phyloP scores from a whole-genome alignment of 2,797 vertebrate species.

The Phalanger gymnotis region DNA sequence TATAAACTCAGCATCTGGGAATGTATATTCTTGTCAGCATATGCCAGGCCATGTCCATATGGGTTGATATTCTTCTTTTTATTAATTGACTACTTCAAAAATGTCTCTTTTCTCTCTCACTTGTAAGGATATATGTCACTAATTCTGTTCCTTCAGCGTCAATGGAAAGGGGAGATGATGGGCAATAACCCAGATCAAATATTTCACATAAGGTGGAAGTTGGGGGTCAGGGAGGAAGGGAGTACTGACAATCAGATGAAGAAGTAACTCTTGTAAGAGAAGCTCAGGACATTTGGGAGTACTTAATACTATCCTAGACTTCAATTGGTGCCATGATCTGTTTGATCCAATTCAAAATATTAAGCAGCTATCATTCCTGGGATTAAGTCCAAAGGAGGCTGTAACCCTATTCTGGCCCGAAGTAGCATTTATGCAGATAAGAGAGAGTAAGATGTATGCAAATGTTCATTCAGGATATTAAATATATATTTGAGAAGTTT shows the following conservation, averaged over 20 bases:
- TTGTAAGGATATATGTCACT: neutral
- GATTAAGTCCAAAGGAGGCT: neutral
- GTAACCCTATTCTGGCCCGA: neutral
- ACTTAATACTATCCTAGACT: neutral
- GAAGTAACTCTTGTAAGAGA: neutral
- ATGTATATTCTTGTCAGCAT: neutral
- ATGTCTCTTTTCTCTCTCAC: neutral
- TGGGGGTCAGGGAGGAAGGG: fast-evolving
- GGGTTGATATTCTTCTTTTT: neutral
- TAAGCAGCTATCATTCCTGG: neutral
- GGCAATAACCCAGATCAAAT: neutral
- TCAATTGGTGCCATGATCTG: neutral
- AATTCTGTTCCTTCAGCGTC: neutral
- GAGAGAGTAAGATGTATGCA: neutral
- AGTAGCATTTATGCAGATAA: neutral
- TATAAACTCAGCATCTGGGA: too few species aligned
- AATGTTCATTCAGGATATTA: neutral
- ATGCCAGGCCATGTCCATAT: neutral
- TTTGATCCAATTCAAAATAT: neutral
- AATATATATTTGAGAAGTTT: neutral
- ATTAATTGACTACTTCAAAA: neutral
- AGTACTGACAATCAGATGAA: neutral
- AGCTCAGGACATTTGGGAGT: neutral
- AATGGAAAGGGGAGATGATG: neutral
- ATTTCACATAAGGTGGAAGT: neutral